Evolutionary conservation across 2,113 vertebrate species (phyloP), one percentile per base, ranked within the genome.

Genomic region (Equus przewalskii): DNA sequence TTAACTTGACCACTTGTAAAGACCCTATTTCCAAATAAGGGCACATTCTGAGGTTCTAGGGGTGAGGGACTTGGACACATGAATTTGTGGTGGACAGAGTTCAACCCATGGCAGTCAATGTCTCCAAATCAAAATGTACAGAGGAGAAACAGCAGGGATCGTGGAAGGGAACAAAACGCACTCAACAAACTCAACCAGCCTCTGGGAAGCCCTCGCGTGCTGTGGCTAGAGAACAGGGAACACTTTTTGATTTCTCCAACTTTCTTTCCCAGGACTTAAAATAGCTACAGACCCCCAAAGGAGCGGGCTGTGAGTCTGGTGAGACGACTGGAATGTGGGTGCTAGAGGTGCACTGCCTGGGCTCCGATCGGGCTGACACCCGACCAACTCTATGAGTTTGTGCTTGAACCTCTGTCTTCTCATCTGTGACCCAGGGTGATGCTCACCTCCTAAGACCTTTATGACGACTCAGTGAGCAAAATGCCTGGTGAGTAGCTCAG

Each of bases 141-240:
- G 30, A 70, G 60, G 51, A 80, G n/a, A 91, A 88, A 72, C 7
- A 83, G 41, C 44, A 67, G 51, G 21, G 7, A 3, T 16, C 21
- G 4, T 0, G 7, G 26, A 33, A 76, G 67, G 10, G 5, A 67
- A 21, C 30, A 16, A 73, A 79, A 30, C 7, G 0, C 1, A 3
- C 24, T 3, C 4, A 0, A 54, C 64, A 16, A 28, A n/a, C 33
- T 22, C 56, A 75, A 15, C 21, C 26, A 24, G 15, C n/a, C 28
- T 62, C 33, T 28, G 65, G 8, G 9, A 33, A 3, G 10, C 54
- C 54, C 51, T 88, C 54, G 1, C 7, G 11, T 36, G 75, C 67
- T 33, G 1, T 28, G 12, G 12, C 7, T 41, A 51, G 56, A 79
- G 21, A 44, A 58, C 1, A 19, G 24, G n/a, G 46, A 11, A 36